Conservation (phyloP, 2,113 vertebrate genomes). For the Pholis gunnellus region DNA sequence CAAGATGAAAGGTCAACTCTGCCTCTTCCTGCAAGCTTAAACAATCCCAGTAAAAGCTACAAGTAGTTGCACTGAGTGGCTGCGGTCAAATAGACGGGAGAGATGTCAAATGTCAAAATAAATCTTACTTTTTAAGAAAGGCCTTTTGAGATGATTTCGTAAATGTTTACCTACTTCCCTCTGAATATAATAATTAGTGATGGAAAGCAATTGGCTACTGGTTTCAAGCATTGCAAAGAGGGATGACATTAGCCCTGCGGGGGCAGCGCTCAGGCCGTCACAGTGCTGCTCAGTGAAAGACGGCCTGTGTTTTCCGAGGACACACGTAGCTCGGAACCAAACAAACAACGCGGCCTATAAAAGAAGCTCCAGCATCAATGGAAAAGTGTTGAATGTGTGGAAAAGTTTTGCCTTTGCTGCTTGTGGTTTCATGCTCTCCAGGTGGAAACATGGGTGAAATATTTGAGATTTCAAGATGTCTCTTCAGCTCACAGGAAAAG, state of each 20-base stretch:
- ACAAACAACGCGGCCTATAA: not conserved
- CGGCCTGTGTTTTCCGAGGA: conserved; percentile 68
- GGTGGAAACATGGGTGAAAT: conserved; percentile 63
- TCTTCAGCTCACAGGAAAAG: conserved; percentile 67
- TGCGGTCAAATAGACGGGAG: too few relatives aligned
- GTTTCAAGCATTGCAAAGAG: conserved; percentile 3
- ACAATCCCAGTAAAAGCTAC: not conserved
- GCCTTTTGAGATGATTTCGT: not conserved
- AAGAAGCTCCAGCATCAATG: conserved; percentile 15
- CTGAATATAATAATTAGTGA: conserved; percentile 9
- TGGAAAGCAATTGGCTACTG: conserved; percentile 19
- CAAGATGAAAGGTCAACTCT: not conserved
- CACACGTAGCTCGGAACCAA: not conserved
- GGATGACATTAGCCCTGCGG: conserved; percentile 39
- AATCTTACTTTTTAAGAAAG: not conserved
- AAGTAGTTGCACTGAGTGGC: not conserved
- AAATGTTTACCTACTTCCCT: conserved; percentile 28
- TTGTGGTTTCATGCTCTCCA: conserved; percentile 55
- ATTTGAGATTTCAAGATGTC: conserved; percentile 72
- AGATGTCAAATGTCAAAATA: too few relatives aligned
- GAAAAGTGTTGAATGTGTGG: conserved; percentile 37
- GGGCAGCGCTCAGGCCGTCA: conserved; percentile 57
- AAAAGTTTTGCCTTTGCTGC: conserved; percentile 49
- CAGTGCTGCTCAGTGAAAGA: conserved; percentile 70
- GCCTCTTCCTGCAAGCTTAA: not conserved